These are phyloP conservation scores for Synergus japonicus DNA, from an alignment of 2,888 invertebrate genomes.

Conservation along the genomic window DNA sequence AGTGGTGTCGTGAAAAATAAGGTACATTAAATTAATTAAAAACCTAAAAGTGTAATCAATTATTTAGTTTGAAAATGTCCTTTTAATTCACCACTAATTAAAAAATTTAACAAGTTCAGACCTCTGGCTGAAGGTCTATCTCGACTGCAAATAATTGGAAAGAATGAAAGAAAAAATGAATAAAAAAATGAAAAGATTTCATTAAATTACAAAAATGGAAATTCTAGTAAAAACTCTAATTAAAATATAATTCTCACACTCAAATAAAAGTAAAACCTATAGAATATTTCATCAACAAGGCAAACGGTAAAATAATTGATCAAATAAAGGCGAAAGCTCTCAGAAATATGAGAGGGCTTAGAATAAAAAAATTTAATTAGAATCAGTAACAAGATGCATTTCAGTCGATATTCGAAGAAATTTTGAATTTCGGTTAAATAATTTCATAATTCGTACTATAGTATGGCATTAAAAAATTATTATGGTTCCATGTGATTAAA, in stretches of 20 bases:
- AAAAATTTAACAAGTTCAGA: no score
- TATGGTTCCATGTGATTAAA: not conserved
- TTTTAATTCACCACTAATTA: no score
- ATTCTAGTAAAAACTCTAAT: not conserved
- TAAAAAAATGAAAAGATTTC: not conserved
- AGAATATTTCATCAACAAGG: conserved; percentile 15
- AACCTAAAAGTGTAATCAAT: not conserved
- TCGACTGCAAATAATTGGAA: not conserved
- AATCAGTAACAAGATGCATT: conserved; percentile 12
- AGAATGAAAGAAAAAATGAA: not conserved
- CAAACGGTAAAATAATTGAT: not conserved
- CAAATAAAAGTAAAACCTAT: not conserved
- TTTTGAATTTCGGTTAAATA: not conserved
- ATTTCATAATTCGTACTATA: not conserved
- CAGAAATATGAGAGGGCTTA: not conserved
- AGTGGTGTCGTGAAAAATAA: conserved; percentile 93
- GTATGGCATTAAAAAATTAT: not conserved
- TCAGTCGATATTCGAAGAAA: not conserved
- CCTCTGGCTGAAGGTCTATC: not conserved
- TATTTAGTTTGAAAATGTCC: not conserved
- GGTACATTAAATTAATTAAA: conserved; percentile 69
- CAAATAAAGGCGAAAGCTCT: not conserved
- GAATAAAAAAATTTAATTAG: conserved; percentile 19
- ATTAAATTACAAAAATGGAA: not conserved
- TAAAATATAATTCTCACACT: conserved; percentile 10